These are phyloP conservation scores for Noctua janthe DNA, from an alignment of 2,888 invertebrate genomes.

Conservation along the genomic window DNA sequence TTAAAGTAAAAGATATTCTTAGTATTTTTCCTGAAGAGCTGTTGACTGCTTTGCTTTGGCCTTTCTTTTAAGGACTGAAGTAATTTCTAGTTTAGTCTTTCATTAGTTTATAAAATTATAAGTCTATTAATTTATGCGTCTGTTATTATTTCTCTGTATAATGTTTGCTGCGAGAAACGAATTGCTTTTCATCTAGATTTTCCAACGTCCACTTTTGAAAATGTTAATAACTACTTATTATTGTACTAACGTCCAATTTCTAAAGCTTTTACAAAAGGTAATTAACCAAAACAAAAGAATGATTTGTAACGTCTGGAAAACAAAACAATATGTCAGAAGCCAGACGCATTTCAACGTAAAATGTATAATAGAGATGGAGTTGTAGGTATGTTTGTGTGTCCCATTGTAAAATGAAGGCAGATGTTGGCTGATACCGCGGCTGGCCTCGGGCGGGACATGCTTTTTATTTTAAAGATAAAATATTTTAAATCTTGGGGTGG, in stretches of 20 bases:
- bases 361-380: conserved; percentile 25
- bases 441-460: conserved; percentile 72
- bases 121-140: background rate
- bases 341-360: conserved; percentile 40
- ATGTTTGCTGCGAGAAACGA: background rate
- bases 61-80: background rate
- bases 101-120: background rate
- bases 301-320: conserved; percentile 27
- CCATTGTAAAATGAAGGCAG: conserved; percentile 43
- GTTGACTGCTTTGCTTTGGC: background rate
- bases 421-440: conserved; percentile 35
- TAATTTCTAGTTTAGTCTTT: background rate
- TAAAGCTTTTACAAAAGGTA: conserved; percentile 1
- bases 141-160: background rate
- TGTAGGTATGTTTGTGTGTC: conserved; percentile 1
- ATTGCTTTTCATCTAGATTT: background rate
- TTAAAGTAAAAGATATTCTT: background rate
- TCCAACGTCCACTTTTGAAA: background rate
- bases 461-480: conserved; percentile 77
- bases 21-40: background rate
- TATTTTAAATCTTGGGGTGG: conserved; percentile 74
- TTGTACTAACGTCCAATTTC: conserved; percentile 7
- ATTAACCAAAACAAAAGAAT: conserved; percentile 28
- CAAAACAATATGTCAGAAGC: conserved; percentile 23
- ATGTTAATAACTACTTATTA: background rate